Evolutionary conservation across 2,113 vertebrate genomes (phyloP), one percentile per base, ranked within the genome.

Genomic region (Catharus fuscescens): DNA sequence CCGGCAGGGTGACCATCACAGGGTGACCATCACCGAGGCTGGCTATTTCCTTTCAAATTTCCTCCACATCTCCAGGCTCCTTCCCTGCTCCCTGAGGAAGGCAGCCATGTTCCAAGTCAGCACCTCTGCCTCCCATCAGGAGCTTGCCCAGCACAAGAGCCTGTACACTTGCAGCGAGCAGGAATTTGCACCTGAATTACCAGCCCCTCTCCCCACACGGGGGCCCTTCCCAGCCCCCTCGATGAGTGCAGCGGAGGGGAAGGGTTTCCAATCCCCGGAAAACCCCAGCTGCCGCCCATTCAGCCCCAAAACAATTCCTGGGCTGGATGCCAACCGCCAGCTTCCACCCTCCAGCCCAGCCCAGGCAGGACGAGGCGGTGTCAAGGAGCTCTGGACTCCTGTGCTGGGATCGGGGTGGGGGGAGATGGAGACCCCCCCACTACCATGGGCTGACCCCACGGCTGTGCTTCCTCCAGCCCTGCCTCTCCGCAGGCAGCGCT

Each of bases 281-380:
- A 93, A 81, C 34, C 60, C 48, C 28, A 8, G 50, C 91, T 86
- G 61, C 87, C 67, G 67, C 67, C 90, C 88, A 95, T 96, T 97
- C 88, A 84, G 65, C 80, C 92, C 87, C 80, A n/a, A 88, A 96
- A 97, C 97, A 97, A 97, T 97, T 94, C 87, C 40, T 3, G 32
- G 97, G 95, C 93, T 52, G 34, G 44, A 32, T 5, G 94, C 92
- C 95, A 96, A 57, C n/a, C 3, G 3, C 56, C 21, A 6, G 69
- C 54, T 94, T 72, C 94, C 84, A 89, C 64, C 45, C 60, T 80
- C 42, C 83, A 53, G 72, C 87, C 64, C 80, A 76, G 45, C 29
- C 14, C 36, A 52, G 73, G 76, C 90, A 70, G 56, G 32, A 67
- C 4, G 7, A 82, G 76, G 84, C 57, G 44, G 65, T 3, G 5